A percentile compares a stretch with the other conserved stretches of the same genome.
Evolutionary conservation across 2,797 vertebrate genomes (phyloP).

Genomic region (Trichosurus vulpecula): DNA sequence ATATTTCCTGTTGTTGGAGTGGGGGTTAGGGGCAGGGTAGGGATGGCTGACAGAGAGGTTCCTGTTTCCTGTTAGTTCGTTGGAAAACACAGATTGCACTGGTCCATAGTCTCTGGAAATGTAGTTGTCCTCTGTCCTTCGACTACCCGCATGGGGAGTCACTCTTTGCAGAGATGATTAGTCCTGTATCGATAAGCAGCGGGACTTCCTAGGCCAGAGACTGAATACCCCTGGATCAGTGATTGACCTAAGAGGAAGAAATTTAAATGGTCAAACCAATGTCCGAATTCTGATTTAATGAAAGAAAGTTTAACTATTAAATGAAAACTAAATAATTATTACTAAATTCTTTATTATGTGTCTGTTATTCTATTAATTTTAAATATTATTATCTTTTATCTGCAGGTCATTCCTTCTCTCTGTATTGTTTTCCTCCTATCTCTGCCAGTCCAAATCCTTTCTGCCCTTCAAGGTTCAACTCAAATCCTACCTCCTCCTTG

Average conservation of each 20-base stretch:
- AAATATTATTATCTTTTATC: background rate
- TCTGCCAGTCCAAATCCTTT: background rate
- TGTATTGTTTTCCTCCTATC: background rate
- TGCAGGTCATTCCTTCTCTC: background rate
- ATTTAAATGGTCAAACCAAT: constrained; percentile 31
- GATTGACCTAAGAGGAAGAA: constrained; percentile 16
- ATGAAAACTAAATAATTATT: constrained; percentile 39
- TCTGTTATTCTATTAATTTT: background rate
- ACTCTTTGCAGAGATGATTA: constrained; percentile 33
- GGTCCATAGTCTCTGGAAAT: constrained; percentile 62
- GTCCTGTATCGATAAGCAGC: constrained; percentile 51
- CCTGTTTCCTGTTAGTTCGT: constrained; percentile 78
- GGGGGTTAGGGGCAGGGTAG: constrained; percentile 35
- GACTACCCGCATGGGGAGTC: constrained; percentile 72
- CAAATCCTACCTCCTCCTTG: background rate
- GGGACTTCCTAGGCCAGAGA: background rate
- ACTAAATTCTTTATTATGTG: background rate
- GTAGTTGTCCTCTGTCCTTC: constrained; percentile 65
- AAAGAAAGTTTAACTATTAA: background rate
- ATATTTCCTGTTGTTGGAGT: constrained; percentile 61
- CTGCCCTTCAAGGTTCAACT: background rate
- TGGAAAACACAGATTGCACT: constrained; percentile 56
- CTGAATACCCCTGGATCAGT: background rate
- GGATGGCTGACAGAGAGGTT: constrained; percentile 73
- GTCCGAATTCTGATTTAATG: constrained; percentile 19